These are phyloP conservation scores for Lepidonotus clava DNA, from an alignment of 2,888 invertebrate genomes.

Conservation along the genomic window DNA sequence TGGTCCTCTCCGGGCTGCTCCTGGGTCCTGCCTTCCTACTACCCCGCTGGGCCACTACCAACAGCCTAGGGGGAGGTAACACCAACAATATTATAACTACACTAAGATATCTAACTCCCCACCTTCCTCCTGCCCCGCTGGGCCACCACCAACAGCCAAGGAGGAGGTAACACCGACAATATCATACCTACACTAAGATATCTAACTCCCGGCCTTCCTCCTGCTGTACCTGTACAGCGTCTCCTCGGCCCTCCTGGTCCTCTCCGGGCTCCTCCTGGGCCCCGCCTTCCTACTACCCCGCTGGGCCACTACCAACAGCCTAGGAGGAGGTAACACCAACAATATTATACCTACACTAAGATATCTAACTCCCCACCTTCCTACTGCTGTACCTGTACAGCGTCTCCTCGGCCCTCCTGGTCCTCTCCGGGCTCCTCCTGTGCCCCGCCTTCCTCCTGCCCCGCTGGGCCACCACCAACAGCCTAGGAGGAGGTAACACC, in stretches of 20 bases:
- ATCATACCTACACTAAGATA: too few species aligned
- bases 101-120: too few species aligned
- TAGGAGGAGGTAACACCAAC: slow-evolving; percentile 31
- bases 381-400: slow-evolving; percentile 15
- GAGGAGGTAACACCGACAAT: too few species aligned
- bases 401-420: background rate
- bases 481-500: slow-evolving; percentile 11
- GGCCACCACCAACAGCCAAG: too few species aligned
- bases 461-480: background rate
- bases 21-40: background rate
- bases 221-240: slow-evolving; percentile 11
- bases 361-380: too few species aligned
- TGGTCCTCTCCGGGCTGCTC: background rate
- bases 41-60: background rate
- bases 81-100: too few species aligned
- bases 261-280: background rate
- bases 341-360: too few species aligned
- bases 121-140: too few species aligned
- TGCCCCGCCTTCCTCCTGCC: background rate
- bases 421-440: background rate
- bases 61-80: background rate
- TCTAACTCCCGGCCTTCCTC: too few species aligned
- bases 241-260: background rate
- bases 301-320: background rate
- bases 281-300: background rate